Base-by-base conservation (phyloP, 2,888 invertebrate genomes). In the Blastobasis adustella region DNA sequence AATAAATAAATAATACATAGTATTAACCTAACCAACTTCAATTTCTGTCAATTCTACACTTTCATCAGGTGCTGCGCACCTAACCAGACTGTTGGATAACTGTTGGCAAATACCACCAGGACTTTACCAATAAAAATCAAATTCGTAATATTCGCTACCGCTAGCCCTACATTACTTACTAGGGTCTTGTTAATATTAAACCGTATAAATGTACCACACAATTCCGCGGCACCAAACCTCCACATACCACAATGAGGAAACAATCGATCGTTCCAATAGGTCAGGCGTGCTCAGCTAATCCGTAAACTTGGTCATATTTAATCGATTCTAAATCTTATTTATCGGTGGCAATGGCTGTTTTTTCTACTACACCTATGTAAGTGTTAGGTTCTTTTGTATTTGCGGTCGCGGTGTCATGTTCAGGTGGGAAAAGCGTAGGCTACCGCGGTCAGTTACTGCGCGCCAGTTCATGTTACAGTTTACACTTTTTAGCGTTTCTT, bases 191-290 rank as follows among this genome's bases (percentile, higher is more conserved):
- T 77, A 81, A 81, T 74, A 76, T 75, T 71, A 64, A 73, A 63
- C 63, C 73, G 68, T 58, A 23, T 23, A 23, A 23, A 23, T 23
- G 23, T 23, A 23, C 23, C 3, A 23, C 23, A 23, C 23, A 23
- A 23, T 23, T 23, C 23, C 23, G 23, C 23, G 23, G 23, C 3
- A 23, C 23, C 23, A 3, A 23, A 23, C 23, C 73, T 70, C 66
- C 71, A 69, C 71, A 71, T 71, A 69, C 70, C 68, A 83, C 79
- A 79, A 84, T 84, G 79, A 85, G 87, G 86, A 87, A 88, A 87
- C 84, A 88, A 88, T 88, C 85, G 86, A 87, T 87, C 78, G 86
- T 79, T 83, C 82, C 87, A 86, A 87, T 88, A 82, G 88, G 88
- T 88, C 88, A 87, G 72, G 79, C 87, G 73, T 74, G 81, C 81